Evolutionary conservation across 2,113 vertebrate species (phyloP).

Genomic region (Nycticebus coucang): DNA sequence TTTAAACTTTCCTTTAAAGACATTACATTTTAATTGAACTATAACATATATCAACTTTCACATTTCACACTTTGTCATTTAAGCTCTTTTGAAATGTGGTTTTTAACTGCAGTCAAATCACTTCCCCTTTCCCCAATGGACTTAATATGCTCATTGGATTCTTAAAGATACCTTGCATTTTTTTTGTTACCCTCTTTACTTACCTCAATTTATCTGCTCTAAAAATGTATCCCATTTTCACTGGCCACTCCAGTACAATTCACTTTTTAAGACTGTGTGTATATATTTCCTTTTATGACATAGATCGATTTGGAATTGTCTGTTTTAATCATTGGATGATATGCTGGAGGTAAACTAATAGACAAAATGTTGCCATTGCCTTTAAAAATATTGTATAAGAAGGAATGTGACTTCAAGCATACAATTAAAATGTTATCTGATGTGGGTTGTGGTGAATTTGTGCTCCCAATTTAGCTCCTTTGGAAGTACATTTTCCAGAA

Average conservation of each 20-base stretch:
- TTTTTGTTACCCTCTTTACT: not conserved
- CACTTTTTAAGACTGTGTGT: not conserved
- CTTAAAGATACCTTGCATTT: not conserved
- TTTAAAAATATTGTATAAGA: not conserved
- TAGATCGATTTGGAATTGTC: not conserved
- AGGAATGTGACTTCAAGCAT: not conserved
- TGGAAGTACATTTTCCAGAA: not conserved
- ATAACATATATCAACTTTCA: not conserved
- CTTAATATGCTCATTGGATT: too few species aligned
- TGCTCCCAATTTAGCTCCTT: not conserved
- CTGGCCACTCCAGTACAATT: not conserved
- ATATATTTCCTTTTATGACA: not conserved
- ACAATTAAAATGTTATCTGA: not conserved
- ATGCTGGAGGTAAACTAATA: not conserved
- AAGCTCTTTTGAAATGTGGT: not conserved
- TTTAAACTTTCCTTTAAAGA: not conserved
- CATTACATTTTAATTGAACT: not conserved
- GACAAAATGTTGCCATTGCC: not conserved
- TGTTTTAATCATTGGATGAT: not conserved
- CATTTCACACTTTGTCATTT: not conserved
- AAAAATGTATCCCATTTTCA: not conserved
- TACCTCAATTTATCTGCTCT: not conserved
- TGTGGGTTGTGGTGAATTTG: not conserved
- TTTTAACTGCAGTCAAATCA: not conserved
- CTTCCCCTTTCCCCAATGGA: not conserved